phyloP scores from a whole-genome alignment of 2,113 vertebrate genomes.

The Xerus inauris region DNA sequence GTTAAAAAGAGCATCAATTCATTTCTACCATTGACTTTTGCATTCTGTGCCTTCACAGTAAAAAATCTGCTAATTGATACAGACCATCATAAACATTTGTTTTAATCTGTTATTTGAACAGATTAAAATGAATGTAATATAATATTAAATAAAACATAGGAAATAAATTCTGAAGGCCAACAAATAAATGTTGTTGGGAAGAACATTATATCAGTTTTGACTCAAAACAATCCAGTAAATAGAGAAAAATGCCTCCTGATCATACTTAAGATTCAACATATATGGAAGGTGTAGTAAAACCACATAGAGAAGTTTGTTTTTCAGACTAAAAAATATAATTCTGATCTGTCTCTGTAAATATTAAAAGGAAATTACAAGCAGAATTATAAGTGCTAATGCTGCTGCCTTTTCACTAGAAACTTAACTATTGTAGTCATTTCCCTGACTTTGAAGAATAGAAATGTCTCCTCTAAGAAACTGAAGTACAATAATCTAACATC shows the following conservation, averaged over 20 bases:
- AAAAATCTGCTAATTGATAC: conserved; percentile 34
- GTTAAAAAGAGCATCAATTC: conserved; percentile 33
- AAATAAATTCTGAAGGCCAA: conserved; percentile 46
- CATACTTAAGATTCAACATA: conserved; percentile 43
- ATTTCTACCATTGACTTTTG: not conserved
- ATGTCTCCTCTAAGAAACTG: conserved; percentile 5
- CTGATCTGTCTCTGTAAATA: conserved; percentile 22
- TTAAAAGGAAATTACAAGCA: conserved; percentile 31
- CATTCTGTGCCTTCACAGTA: not conserved
- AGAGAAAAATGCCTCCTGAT: conserved; percentile 28
- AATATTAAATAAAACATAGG: conserved; percentile 64
- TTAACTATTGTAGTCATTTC: not conserved
- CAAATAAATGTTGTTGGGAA: conserved; percentile 60
- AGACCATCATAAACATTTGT: not conserved
- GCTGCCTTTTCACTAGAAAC: conserved; percentile 12
- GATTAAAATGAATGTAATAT: conserved; percentile 42
- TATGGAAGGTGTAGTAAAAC: not conserved
- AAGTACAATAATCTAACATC: conserved; percentile 11
- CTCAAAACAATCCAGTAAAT: conserved; percentile 45
- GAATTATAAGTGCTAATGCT: conserved; percentile 13
- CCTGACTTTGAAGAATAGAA: conserved; percentile 5
- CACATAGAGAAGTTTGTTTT: conserved; percentile 10
- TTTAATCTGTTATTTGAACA: conserved; percentile 49
- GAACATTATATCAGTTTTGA: conserved; percentile 48
- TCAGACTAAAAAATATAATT: conserved; percentile 31